These are phyloP conservation scores for Rhorus exstirpatorius DNA, from an alignment of 2,888 invertebrate genomes.

Conservation along the genomic window DNA sequence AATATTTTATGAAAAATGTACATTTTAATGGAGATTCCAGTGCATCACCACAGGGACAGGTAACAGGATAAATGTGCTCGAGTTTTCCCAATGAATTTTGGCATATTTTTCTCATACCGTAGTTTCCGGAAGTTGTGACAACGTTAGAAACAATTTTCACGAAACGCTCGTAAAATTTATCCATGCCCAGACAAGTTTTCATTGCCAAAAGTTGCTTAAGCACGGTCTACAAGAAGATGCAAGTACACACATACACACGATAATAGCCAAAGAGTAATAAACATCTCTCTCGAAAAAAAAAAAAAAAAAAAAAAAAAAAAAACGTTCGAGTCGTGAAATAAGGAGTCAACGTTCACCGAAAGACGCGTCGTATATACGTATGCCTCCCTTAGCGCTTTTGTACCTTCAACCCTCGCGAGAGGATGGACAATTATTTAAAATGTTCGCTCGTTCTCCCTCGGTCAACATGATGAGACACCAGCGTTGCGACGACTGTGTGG, in stretches of 20 bases:
- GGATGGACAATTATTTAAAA: constrained; percentile 50
- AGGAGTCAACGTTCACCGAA: constrained; percentile 4
- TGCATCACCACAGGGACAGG: too few relatives aligned
- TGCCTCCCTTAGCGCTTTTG: not conserved
- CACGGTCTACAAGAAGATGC: not conserved
- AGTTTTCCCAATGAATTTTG: too few relatives aligned
- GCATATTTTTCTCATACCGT: too few relatives aligned
- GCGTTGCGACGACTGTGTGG: not conserved
- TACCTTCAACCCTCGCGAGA: not conserved
- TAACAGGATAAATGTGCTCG: too few relatives aligned
- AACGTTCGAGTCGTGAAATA: not conserved
- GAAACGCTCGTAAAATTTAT: not conserved
- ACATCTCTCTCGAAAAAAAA: not conserved
- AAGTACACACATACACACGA: not conserved
- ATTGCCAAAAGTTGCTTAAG: not conserved
- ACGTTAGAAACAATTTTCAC: not conserved
- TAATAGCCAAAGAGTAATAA: not conserved
- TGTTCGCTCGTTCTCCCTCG: not conserved
- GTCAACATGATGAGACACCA: constrained; percentile 11
- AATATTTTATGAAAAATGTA: too few relatives aligned
- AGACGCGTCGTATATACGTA: not conserved
- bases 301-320: too few relatives aligned
- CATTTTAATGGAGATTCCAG: too few relatives aligned
- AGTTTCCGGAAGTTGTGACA: not conserved
- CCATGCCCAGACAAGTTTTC: not conserved